Base-by-base conservation (phyloP, 2,888 invertebrate genomes). In the Xylota sylvarum region DNA sequence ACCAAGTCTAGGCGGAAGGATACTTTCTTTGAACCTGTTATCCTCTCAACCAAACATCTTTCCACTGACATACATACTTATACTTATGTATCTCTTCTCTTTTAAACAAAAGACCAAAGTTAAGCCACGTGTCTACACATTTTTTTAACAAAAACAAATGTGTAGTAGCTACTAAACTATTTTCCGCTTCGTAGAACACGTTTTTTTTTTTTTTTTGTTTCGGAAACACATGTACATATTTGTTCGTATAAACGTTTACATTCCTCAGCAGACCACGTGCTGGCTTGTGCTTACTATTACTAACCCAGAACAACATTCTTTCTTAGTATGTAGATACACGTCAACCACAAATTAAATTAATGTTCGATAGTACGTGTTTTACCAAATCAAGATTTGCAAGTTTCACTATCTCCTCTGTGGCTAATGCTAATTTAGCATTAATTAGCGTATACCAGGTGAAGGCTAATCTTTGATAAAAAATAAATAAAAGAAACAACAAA, bases 371-470 rank as follows among this genome's bases (percentile, higher is more conserved):
- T 37, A 35, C n/a, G 4, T 19, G 27, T 37, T 27, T 67, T 17
- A 55, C 23, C 23, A 27, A 52, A 55, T 69, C 67, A 40, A 27
- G 67, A 37, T 69, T 40, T 52, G 52, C 67, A 17, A 19, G 52
- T 69, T 69, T 37, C 14, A 27, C 52, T 27, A 32, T 32, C 43
- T 17, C 27, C 17, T 23, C 14, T 37, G 19, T 40, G 35, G 50
- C 35, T 50, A 50, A 62, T 62, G 73, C 62, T 40, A 40, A 62
- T 62, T 62, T 30, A 50, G 30, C 32, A 30, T n/a, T 46, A 74
- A 74, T 74, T 64, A 74, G 43, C 64, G 55, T 55, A 30, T 55
- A 64, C 55, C 55, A 52, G 74, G 64, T 64, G 64, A 74, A 74
- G 74, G 74, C 64, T 64, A 74, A 64, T 62, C 50, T 60, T 72